Percentiles rank a stretch among this genome's conserved stretches.
Evolutionary conservation across 2,888 invertebrate species (phyloP).

Genomic region (Meandrusa payeni): DNA sequence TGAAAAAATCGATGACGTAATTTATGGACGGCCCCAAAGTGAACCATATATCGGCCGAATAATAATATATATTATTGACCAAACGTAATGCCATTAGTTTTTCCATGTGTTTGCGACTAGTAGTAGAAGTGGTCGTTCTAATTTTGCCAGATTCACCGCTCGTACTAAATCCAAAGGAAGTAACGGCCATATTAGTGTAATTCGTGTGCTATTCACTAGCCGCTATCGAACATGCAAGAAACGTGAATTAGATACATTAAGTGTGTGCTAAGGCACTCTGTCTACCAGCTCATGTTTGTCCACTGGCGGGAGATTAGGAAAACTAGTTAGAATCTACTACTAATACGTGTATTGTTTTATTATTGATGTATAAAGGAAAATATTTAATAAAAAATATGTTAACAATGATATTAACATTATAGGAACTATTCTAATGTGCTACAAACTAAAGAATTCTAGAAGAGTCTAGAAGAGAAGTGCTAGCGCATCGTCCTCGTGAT

Average conservation of each 20-base stretch:
- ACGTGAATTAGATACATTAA: conserved; percentile 45
- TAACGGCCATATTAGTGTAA: conserved; percentile 69
- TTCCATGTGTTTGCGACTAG: too few relatives aligned
- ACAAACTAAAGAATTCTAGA: conserved; percentile 22
- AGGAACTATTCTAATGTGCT: conserved; percentile 25
- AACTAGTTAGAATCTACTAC: conserved; percentile 9
- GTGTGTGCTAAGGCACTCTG: conserved; percentile 62
- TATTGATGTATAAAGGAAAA: neutral
- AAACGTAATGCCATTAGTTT: too few relatives aligned
- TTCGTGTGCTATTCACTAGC: conserved; percentile 62
- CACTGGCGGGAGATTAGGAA: conserved; percentile 13
- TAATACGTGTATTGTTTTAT: conserved; percentile 1
- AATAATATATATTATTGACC: too few relatives aligned
- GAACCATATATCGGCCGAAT: too few relatives aligned
- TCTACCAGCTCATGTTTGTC: conserved; percentile 27
- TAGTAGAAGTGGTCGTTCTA: too few relatives aligned
- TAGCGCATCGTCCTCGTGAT: conserved; percentile 29
- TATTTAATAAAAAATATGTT: neutral
- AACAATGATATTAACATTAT: conserved; percentile 6
- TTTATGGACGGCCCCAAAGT: too few relatives aligned
- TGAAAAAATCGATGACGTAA: too few relatives aligned
- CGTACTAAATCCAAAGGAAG: conserved; percentile 53
- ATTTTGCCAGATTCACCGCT: conserved; percentile 78
- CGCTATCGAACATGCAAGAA: conserved; percentile 67
- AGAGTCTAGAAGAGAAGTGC: conserved; percentile 21